phyloP scores from a whole-genome alignment of 2,888 invertebrate genomes.

The Agrypnus murinus region DNA sequence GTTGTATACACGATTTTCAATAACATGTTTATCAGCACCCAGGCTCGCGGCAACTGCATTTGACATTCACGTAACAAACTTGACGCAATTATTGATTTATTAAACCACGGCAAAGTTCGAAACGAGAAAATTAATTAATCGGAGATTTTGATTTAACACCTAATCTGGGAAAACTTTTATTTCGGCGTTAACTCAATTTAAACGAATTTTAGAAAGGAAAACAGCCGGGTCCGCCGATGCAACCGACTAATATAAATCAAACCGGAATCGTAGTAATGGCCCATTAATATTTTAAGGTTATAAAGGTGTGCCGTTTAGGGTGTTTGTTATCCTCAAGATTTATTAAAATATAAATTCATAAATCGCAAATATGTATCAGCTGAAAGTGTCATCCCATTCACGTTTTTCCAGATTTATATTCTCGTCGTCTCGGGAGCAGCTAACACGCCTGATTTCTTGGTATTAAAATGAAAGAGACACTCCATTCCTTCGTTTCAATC shows the following conservation, averaged over 20 bases:
- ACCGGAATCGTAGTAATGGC: neutral
- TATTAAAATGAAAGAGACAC: conserved; percentile 43
- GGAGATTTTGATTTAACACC: conserved; percentile 40
- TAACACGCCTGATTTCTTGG: conserved; percentile 6
- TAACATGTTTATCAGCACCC: conserved; percentile 44
- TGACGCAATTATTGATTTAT: conserved; percentile 49
- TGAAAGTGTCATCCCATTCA: conserved; percentile 37
- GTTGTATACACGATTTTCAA: conserved; percentile 34
- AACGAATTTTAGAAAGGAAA: conserved; percentile 8
- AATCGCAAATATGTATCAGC: conserved; percentile 45
- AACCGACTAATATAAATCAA: conserved; percentile 18
- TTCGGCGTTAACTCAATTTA: conserved; percentile 13
- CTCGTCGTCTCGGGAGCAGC: neutral
- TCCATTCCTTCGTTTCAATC: conserved; percentile 40
- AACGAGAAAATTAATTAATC: conserved; percentile 44
- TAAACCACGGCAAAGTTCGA: conserved; percentile 34
- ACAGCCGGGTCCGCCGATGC: conserved; percentile 10
- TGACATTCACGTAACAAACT: conserved; percentile 42
- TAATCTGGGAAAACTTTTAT: conserved; percentile 26
- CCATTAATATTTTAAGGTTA: conserved; percentile 33
- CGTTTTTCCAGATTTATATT: conserved; percentile 44
- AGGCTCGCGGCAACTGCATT: conserved; percentile 37
- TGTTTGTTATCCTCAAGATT: conserved; percentile 37
- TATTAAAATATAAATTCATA: conserved; percentile 50
- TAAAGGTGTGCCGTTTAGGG: conserved; percentile 29